phyloP scores from a whole-genome alignment of 2,888 invertebrate species.

The Brenthis hecate region DNA sequence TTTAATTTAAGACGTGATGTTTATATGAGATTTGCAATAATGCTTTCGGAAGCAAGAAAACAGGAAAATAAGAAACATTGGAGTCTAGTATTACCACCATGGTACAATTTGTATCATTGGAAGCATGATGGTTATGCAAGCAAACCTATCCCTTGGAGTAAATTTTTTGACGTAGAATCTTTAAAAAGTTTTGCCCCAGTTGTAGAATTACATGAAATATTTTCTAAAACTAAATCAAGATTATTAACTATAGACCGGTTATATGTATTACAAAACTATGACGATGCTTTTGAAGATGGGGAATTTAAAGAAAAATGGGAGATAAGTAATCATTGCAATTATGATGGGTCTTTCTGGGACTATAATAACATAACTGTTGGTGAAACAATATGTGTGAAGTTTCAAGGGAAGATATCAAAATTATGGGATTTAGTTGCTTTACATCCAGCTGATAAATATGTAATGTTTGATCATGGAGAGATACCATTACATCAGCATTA shows the following conservation, averaged over 20 bases:
- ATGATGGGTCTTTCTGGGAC: conserved; percentile 85
- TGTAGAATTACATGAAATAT: conserved; percentile 91
- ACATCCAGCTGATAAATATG: conserved; percentile 68
- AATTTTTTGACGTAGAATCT: conserved; percentile 92
- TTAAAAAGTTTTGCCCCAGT: conserved; percentile 91
- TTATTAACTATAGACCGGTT: conserved; percentile 86
- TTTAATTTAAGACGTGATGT: conserved; percentile 98
- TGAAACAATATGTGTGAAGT: conserved; percentile 88
- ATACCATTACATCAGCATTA: conserved; percentile 93
- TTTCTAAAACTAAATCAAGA: conserved; percentile 58
- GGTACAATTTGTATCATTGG: conserved; percentile 97
- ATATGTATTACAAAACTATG: conserved; percentile 92
- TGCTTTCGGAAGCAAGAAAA: conserved; percentile 86
- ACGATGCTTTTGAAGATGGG: conserved; percentile 91
- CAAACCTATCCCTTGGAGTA: conserved; percentile 88
- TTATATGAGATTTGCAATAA: conserved; percentile 94
- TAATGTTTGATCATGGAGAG: conserved; percentile 91
- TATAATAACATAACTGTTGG: conserved; percentile 86
- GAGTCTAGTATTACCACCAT: conserved; percentile 93
- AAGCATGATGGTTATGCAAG: conserved; percentile 80
- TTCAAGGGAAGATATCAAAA: conserved; percentile 89
- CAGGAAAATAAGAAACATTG: conserved; percentile 75
- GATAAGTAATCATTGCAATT: conserved; percentile 81
- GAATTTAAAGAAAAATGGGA: conserved; percentile 93
- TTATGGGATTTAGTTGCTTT: conserved; percentile 82